Base-by-base conservation (phyloP, 1,140 invertebrate species). In the Papilio dardanus region DNA sequence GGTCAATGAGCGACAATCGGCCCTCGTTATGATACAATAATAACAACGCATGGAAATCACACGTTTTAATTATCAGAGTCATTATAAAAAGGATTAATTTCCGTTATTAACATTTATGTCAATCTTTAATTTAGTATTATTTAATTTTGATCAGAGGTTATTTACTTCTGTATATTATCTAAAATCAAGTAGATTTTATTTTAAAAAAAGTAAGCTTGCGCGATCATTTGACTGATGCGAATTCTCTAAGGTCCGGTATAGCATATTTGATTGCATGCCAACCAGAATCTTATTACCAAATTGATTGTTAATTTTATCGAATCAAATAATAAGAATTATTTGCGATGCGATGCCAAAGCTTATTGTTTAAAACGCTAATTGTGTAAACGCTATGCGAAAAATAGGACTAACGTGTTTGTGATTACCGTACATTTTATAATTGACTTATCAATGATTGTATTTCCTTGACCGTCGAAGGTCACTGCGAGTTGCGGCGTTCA, bases 391-490 rank as follows among this genome's bases (percentile, higher is more conserved):
- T 89, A 79, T 86, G 89, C 90, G 89, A 88, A 85, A 86, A 85
- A 73, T 77, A 85, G 83, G 79, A 82, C 54, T 79, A 81, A 75
- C 78, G 84, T 79, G 76, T 88, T 85, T 81, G 80, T 81, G 81
- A 86, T 89, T 88, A 87, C 75, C 82, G 80, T 85, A 78, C 81
- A 83, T 83, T 88, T 84, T 86, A 85, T 87, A 88, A 90, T 87
- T 87, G 81, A 82, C 80, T 75, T 73, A 76, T 87, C 79, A 86
- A 89, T 85, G 82, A 86, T 82, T 89, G 84, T 87, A 87, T 88
- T 90, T 90, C 90, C 90, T 90, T 90, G 88, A 88, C 84, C 84
- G 75, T 84, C 77, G 88, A 88, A 92, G 89, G 89, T 90, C 86
- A 81, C 80, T 85, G 79, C 82, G 75, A 81, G 77, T 75, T 81